Evolutionary conservation across 2,797 vertebrate species (phyloP).

Genomic region (Labroides dimidiatus): DNA sequence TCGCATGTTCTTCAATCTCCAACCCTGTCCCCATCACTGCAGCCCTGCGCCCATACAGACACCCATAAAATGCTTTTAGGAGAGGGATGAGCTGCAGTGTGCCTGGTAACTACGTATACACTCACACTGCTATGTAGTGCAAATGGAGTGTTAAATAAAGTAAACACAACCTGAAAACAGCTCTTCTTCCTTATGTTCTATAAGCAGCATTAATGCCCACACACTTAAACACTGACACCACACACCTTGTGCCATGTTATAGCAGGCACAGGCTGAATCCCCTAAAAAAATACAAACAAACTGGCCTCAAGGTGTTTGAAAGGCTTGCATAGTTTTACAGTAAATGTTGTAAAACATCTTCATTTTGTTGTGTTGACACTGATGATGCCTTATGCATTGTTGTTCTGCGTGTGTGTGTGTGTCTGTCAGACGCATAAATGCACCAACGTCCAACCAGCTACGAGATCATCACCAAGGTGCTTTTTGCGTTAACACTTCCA

Average conservation of each 20-base stretch:
- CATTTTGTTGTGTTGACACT: constrained; percentile 34
- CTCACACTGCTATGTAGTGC: constrained; percentile 49
- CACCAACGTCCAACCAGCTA: constrained; percentile 16
- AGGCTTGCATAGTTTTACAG: constrained; percentile 28
- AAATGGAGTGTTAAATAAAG: constrained; percentile 51
- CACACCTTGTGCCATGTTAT: constrained; percentile 53
- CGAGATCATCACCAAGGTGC: constrained; percentile 11
- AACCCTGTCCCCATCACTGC: constrained; percentile 67
- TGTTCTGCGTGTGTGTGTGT: constrained; percentile 10
- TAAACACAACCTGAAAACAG: constrained; percentile 52
- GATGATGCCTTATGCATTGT: constrained; percentile 37
- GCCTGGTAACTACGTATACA: constrained; percentile 49
- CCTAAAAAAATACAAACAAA: constrained; percentile 29
- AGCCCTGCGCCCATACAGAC: constrained; percentile 74
- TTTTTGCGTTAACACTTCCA: constrained; percentile 5
- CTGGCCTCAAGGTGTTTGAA: constrained; percentile 43
- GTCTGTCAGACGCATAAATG: constrained; percentile 10
- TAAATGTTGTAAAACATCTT: constrained; percentile 40
- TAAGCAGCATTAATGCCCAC: constrained; percentile 30
- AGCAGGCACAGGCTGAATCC: constrained; percentile 48
- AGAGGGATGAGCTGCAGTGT: constrained; percentile 75
- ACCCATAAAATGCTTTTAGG: constrained; percentile 77
- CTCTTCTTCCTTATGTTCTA: constrained; percentile 28
- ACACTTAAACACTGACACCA: constrained; percentile 6
- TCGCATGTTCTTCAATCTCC: constrained; percentile 41